Percentiles rank a stretch among this genome's conserved stretches.
phyloP scores from a whole-genome alignment of 53 echinoderm and acorn worm genomes.

The Henricia sp. region DNA sequence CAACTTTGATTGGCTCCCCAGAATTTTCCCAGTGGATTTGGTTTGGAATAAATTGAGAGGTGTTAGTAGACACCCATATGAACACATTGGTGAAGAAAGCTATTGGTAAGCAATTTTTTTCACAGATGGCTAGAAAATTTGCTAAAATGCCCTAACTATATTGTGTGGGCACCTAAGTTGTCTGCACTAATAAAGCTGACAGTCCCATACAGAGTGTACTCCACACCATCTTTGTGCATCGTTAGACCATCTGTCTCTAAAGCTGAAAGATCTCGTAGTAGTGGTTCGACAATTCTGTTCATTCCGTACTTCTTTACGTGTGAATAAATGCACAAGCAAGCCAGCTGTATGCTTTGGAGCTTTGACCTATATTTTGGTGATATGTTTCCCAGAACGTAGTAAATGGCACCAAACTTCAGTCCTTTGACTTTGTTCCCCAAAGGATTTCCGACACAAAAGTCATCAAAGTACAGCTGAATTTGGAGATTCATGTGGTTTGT shows the following conservation, averaged over 20 bases:
- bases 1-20: no score
- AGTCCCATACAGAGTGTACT: constrained; percentile 50
- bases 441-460: constrained; percentile 62
- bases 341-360: constrained; percentile 61
- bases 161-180: constrained; percentile 63
- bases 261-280: constrained; percentile 35
- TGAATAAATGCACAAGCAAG: constrained; percentile 20
- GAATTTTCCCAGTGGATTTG: no score
- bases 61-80: no score
- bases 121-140: no score
- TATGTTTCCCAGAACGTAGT: constrained; percentile 65
- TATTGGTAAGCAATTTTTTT: no score
- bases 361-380: constrained; percentile 58
- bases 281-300: constrained; percentile 25
- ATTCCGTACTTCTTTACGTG: constrained; percentile 44
- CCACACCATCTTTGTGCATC: constrained; percentile 45
- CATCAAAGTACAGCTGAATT: constrained; percentile 63
- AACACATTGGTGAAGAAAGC: no score
- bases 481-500: constrained; percentile 24
- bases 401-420: constrained; percentile 55
- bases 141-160: no score
- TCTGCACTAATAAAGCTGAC: constrained; percentile 64
- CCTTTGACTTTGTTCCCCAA: constrained; percentile 50
- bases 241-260: constrained; percentile 56
- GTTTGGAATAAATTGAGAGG: no score